phyloP scores from a whole-genome alignment of 2,113 vertebrate species.

The Gulo gulo region DNA sequence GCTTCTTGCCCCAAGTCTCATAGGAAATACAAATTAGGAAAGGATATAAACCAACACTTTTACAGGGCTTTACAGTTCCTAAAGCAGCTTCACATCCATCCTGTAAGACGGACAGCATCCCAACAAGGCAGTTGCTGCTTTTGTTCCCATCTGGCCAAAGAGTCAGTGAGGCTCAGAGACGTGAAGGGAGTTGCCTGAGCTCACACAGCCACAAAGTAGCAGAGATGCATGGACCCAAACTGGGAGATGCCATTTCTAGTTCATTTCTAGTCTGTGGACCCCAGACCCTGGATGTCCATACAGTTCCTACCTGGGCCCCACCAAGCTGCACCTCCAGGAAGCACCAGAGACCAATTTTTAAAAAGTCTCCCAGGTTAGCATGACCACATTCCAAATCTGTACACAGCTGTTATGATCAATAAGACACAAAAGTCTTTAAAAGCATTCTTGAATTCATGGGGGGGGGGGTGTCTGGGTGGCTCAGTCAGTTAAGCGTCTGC shows the following conservation, averaged over 20 bases:
- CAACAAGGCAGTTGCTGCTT: neutral
- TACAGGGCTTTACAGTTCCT: neutral
- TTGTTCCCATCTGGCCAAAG: neutral
- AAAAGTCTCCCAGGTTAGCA: neutral
- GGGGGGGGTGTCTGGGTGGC: rapidly evolving
- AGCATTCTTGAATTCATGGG: neutral
- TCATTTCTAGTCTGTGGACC: neutral
- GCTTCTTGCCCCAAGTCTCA: neutral
- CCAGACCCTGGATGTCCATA: neutral
- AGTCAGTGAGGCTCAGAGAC: neutral
- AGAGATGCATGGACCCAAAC: neutral
- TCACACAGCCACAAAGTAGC: neutral
- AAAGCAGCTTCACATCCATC: neutral
- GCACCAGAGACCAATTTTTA: neutral
- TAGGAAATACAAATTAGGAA: neutral
- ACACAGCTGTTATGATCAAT: neutral
- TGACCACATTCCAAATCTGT: neutral
- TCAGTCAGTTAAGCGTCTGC: neutral
- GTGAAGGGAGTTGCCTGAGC: neutral
- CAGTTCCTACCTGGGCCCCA: neutral
- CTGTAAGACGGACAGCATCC: neutral
- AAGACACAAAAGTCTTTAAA: neutral
- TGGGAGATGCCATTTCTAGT: neutral
- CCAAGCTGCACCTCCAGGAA: neutral
- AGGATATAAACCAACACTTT: neutral